Conservation (phyloP, 1,140 invertebrate genomes). For the Penaeus japonicus region DNA sequence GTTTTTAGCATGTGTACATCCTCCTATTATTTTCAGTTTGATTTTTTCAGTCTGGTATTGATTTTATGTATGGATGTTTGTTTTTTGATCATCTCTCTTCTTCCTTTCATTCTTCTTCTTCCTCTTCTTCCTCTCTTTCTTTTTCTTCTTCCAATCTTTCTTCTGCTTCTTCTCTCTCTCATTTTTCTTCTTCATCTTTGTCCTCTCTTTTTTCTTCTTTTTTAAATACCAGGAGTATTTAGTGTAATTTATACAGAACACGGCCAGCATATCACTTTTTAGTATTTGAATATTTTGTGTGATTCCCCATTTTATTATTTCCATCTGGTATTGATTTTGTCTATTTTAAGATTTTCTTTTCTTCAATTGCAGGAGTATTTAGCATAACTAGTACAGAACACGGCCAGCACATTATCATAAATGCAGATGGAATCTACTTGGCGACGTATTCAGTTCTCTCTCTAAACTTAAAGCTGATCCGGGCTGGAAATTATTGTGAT, state of each 20-base stretch:
- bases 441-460: slow-evolving; percentile 85
- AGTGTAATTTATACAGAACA: too few species aligned
- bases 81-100: neutral
- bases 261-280: too few species aligned
- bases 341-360: too few species aligned
- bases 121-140: neutral
- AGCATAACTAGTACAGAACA: slow-evolving; percentile 16
- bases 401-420: slow-evolving; percentile 74
- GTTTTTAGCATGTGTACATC: too few species aligned
- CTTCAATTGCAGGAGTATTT: slow-evolving; percentile 45
- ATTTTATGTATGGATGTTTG: neutral
- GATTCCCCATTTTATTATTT: slow-evolving; percentile 61
- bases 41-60: neutral
- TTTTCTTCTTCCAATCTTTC: neutral
- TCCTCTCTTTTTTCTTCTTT: neutral
- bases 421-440: slow-evolving; percentile 93
- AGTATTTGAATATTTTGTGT: neutral
- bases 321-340: too few species aligned
- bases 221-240: slow-evolving; percentile 21
- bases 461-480: slow-evolving; percentile 82
- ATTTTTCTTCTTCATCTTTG: neutral
- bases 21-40: too few species aligned
- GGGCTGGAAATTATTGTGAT: slow-evolving; percentile 78
- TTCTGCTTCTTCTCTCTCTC: neutral
- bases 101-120: neutral